Base-by-base conservation (phyloP, 2,888 invertebrate genomes). In the Augochlorella aurata region DNA sequence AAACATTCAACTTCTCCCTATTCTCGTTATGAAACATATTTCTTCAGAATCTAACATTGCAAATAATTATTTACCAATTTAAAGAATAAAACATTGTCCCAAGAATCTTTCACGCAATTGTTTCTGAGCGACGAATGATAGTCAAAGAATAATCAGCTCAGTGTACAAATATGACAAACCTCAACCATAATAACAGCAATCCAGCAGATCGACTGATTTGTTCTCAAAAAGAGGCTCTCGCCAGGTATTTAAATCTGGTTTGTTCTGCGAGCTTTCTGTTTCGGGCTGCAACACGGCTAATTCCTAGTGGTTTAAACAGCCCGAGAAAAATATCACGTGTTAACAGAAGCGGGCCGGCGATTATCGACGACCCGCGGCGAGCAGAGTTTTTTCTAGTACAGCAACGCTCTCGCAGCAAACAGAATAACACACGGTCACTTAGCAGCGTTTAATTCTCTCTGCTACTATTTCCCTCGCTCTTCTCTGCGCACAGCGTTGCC, bases 381-480 rank as follows among this genome's bases (percentile, higher is more conserved):
- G 75, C 75, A 70, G 77, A 79, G 58, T 61, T 85, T 86, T 85
- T 81, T 81, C 87, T 77, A 81, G 81, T 71, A 74, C 70, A 74
- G 74, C 66, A 76, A 68, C 67, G 63, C 58, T 29, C 78, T 54
- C 18, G 45, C 54, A 63, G 77, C 89, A 84, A 86, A 88, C 83
- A 86, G 85, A 89, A 88, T 87, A 89, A 88, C 79, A 89, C 81
- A 84, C 86, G 85, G 79, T 89, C 86, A 69, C 82, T 86, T 85
- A 81, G 82, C 52, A 76, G 73, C 63, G 63, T 63, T 38, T 38
- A 38, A 63, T 63, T 63, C 29, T 80, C 83, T 29, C 81, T n/a
- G 74, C 72, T 70, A 79, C 79, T 83, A 85, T 87, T 88, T 86
- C 81, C 79, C 71, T 44, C 79, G 67, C 79, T 2, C 65, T 45